phyloP scores from a whole-genome alignment of 2,113 vertebrate species.

The Malaclemys terrapin region DNA sequence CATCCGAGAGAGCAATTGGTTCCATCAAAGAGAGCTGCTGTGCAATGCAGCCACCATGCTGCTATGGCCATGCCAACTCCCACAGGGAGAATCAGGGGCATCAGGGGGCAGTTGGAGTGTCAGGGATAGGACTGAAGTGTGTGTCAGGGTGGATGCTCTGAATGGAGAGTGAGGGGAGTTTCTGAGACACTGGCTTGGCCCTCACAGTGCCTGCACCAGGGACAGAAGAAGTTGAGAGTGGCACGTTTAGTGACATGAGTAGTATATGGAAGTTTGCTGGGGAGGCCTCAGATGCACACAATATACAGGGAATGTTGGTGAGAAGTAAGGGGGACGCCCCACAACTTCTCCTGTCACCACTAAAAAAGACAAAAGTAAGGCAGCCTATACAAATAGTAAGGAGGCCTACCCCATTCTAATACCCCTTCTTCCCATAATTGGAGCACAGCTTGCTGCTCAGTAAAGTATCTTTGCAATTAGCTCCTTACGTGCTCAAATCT shows the following conservation, averaged over 20 bases:
- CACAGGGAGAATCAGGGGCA: too few species aligned
- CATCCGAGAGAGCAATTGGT: too few species aligned
- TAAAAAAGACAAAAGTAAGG: not conserved
- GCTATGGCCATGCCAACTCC: too few species aligned
- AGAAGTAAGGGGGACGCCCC: not conserved
- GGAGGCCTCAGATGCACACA: not conserved
- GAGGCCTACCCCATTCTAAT: not conserved
- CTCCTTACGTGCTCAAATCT: not conserved
- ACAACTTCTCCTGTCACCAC: not conserved
- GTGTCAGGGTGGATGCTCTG: too few species aligned
- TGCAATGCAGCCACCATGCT: too few species aligned
- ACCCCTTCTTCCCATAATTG: not conserved
- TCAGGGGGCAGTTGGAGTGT: too few species aligned
- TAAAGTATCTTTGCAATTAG: conserved; percentile 12
- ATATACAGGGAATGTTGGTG: not conserved
- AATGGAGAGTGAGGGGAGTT: too few species aligned
- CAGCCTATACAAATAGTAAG: not conserved
- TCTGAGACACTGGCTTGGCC: not conserved
- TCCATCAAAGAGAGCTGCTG: too few species aligned
- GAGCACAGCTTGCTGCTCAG: not conserved
- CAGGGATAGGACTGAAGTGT: too few species aligned
- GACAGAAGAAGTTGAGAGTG: not conserved
- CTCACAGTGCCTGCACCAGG: not conserved
- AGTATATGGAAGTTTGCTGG: not conserved
- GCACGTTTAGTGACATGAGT: not conserved